A percentile compares a stretch with the other conserved stretches of the same genome.
Evolutionary conservation across 2,888 invertebrate genomes (phyloP).

Genomic region (Mantis religiosa): DNA sequence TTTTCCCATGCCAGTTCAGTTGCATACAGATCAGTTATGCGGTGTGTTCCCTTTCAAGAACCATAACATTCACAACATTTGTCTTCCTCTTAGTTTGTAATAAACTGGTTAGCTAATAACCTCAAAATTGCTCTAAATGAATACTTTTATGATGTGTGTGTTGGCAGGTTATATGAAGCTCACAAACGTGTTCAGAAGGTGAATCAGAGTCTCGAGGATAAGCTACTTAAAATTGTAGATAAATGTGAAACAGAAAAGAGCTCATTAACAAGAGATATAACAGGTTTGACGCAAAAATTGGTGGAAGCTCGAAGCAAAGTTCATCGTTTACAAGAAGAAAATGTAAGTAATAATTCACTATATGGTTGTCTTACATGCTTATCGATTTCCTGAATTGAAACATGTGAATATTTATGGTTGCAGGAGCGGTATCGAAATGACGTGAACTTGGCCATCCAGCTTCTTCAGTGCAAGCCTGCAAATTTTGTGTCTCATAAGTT

Average conservation of each 20-base stretch:
- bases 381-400: background rate
- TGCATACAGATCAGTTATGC: no score
- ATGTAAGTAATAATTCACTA: constrained; percentile 55
- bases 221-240: constrained; percentile 85
- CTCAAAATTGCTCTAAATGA: no score
- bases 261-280: constrained; percentile 80
- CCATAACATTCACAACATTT: no score
- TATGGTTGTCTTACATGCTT: background rate
- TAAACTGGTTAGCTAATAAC: no score
- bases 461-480: constrained; percentile 91
- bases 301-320: constrained; percentile 82
- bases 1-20: no score
- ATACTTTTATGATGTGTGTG: constrained; percentile 6
- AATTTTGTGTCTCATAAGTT: constrained; percentile 90
- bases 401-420: constrained; percentile 40
- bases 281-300: constrained; percentile 74
- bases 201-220: constrained; percentile 92
- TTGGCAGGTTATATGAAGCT: constrained; percentile 78
- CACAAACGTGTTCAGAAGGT: constrained; percentile 91
- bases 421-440: constrained; percentile 93
- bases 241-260: constrained; percentile 87
- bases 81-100: no score
- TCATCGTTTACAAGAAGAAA: constrained; percentile 78
- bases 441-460: constrained; percentile 87
- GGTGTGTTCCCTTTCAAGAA: no score